Evolutionary conservation across 2,888 invertebrate species (phyloP).

Genomic region (Tenthredo mesomela): DNA sequence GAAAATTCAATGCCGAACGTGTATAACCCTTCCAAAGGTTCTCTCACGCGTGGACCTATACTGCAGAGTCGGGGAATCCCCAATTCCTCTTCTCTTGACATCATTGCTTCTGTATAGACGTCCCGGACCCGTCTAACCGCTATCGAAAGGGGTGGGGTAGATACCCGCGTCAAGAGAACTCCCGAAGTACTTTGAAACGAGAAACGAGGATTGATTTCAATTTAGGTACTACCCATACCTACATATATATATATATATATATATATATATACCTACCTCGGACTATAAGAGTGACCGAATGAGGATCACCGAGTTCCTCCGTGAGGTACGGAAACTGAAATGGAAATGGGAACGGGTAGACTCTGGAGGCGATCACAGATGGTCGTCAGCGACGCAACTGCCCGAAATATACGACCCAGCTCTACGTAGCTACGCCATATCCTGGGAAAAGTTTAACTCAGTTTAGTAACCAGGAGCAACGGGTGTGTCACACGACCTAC

Average conservation of each 20-base stretch:
- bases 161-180: slow-evolving; percentile 41
- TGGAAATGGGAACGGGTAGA: slow-evolving; percentile 27
- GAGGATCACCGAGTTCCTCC: slow-evolving; percentile 6
- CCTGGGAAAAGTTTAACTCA: slow-evolving; percentile 50
- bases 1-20: background rate
- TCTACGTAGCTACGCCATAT: slow-evolving; percentile 6
- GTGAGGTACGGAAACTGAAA: slow-evolving; percentile 4
- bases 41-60: background rate
- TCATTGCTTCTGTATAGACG: slow-evolving; percentile 20
- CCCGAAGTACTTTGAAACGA: slow-evolving; percentile 35
- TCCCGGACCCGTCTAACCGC: background rate
- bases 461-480: slow-evolving; percentile 53
- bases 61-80: slow-evolving; percentile 8
- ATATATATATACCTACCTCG: no score
- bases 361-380: slow-evolving; percentile 48
- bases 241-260: no score
- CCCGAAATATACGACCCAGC: slow-evolving; percentile 46
- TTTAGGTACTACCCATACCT: slow-evolving; percentile 20
- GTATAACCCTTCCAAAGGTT: slow-evolving; percentile 10
- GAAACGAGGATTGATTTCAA: slow-evolving; percentile 47
- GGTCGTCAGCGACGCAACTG: slow-evolving; percentile 42
- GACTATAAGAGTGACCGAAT: slow-evolving; percentile 22
- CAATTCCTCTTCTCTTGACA: slow-evolving; percentile 32
- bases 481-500: slow-evolving; percentile 52
- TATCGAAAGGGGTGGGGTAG: background rate